Conservation (phyloP, 2,113 vertebrate genomes). For the Gavialis gangeticus region DNA sequence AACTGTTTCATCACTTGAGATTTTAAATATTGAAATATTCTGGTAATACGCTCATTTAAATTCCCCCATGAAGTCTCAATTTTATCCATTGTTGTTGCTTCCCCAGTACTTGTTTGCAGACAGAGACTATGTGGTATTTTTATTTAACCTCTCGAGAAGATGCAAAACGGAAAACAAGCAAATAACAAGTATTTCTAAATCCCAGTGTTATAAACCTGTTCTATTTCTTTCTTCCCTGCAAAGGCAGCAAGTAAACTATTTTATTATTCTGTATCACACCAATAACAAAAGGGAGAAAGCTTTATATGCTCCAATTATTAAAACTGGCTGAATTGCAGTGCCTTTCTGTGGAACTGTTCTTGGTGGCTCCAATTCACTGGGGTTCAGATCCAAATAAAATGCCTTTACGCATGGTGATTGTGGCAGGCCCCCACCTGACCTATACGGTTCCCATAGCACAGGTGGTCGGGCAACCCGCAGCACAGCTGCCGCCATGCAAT, state of each 20-base stretch:
- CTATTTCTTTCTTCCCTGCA: conserved; percentile 51
- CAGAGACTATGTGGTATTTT: conserved; percentile 48
- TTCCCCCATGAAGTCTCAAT: conserved; percentile 45
- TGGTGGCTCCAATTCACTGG: conserved; percentile 33
- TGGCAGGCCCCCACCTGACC: too few species aligned
- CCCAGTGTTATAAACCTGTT: conserved; percentile 54
- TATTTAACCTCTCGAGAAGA: conserved; percentile 70
- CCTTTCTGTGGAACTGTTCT: conserved; percentile 41
- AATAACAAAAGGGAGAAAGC: conserved; percentile 50
- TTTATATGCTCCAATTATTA: conserved; percentile 67
- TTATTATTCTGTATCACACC: conserved; percentile 57
- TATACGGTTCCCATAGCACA: too few species aligned
- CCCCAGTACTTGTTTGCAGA: conserved; percentile 30
- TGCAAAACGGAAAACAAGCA: conserved; percentile 56
- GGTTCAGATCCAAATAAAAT: background rate
- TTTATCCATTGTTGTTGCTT: conserved; percentile 41
- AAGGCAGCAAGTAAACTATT: conserved; percentile 70
- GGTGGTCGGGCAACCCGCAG: too few species aligned
- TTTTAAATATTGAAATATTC: conserved; percentile 55
- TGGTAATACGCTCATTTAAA: conserved; percentile 55
- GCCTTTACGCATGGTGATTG: too few species aligned
- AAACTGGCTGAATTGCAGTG: conserved; percentile 61
- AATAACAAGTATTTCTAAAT: conserved; percentile 68
- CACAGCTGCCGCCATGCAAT: too few species aligned
- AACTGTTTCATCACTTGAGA: conserved; percentile 24